phyloP scores from a whole-genome alignment of 2,113 vertebrate species.

The Manacus vitellinus region DNA sequence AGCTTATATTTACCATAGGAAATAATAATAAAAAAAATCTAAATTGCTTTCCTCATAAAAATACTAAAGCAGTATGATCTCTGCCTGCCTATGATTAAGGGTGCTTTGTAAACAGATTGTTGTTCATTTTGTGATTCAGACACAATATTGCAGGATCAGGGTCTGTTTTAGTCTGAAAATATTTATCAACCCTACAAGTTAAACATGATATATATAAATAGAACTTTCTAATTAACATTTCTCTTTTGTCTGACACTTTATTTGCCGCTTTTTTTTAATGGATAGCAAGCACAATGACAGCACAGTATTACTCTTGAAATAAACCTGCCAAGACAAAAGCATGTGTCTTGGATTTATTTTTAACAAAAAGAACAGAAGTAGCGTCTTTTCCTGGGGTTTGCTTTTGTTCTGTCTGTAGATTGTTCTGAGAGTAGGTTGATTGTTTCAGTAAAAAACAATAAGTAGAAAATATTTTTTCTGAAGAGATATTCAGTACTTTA shows the following conservation, averaged over 20 bases:
- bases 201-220: conserved; percentile 24
- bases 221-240: conserved; percentile 59
- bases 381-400: background rate
- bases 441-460: conserved; percentile 86
- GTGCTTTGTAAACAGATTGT: conserved; percentile 44
- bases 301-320: conserved; percentile 8
- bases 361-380: conserved; percentile 30
- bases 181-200: conserved; percentile 19
- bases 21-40: background rate
- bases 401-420: conserved; percentile 79
- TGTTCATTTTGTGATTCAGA: conserved; percentile 13
- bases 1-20: background rate
- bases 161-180: conserved; percentile 3
- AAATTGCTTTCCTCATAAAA: conserved; percentile 21
- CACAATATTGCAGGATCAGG: background rate
- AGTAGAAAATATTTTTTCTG: conserved; percentile 76
- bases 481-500: conserved; percentile 78
- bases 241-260: conserved; percentile 55
- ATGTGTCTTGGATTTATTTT: conserved; percentile 35
- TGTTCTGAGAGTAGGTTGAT: conserved; percentile 77
- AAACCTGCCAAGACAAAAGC: conserved; percentile 56
- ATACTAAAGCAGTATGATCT: background rate
- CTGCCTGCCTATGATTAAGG: background rate
- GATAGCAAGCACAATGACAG: conserved; percentile 19
- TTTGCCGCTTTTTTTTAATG: background rate